These are phyloP conservation scores for Enteromius unitaeniatus DNA, from an alignment of 2,797 vertebrate species.

Conservation along the genomic window DNA sequence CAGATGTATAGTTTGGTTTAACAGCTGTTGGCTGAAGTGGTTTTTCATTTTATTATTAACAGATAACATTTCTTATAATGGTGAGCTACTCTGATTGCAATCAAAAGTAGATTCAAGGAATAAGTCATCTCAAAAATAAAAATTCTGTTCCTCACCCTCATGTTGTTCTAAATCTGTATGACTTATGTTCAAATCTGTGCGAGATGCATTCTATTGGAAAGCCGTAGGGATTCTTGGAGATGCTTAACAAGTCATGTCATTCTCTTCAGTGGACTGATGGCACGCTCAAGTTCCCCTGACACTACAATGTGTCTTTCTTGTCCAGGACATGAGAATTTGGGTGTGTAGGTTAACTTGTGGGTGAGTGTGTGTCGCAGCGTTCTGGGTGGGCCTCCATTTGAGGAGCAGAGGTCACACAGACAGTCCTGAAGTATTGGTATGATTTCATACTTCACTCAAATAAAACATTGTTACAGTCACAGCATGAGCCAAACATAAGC, in stretches of 20 bases:
- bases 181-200: slow-evolving; percentile 16
- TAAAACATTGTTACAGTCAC: slow-evolving; percentile 58
- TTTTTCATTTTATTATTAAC: not conserved
- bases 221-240: slow-evolving; percentile 38
- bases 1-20: slow-evolving; percentile 46
- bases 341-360: slow-evolving; percentile 43
- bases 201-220: slow-evolving; percentile 29
- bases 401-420: slow-evolving; percentile 45
- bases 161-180: not conserved
- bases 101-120: slow-evolving; percentile 5
- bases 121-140: not conserved
- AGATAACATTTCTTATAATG: not conserved
- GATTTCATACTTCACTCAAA: slow-evolving; percentile 61
- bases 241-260: slow-evolving; percentile 49
- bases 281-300: slow-evolving; percentile 37
- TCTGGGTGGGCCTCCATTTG: slow-evolving; percentile 57
- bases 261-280: slow-evolving; percentile 43
- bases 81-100: slow-evolving; percentile 9
- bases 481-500: slow-evolving; percentile 53
- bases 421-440: slow-evolving; percentile 57
- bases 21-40: slow-evolving; percentile 23
- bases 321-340: slow-evolving; percentile 35
- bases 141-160: not conserved
- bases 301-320: slow-evolving; percentile 38
- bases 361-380: slow-evolving; percentile 28